phyloP scores from a whole-genome alignment of 2,888 invertebrate species.

The Eilema sororculum region DNA sequence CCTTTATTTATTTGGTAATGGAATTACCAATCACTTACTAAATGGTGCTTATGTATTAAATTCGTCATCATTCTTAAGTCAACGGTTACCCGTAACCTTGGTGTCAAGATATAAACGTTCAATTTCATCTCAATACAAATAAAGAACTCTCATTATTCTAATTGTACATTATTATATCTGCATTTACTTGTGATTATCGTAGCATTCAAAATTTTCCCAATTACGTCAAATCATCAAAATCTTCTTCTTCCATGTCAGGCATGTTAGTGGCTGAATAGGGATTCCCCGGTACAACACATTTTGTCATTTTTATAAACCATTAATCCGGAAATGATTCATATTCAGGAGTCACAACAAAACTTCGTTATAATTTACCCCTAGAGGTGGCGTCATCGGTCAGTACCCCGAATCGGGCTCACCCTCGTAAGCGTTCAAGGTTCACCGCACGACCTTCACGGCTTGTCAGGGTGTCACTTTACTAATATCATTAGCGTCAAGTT shows the following conservation, averaged over 20 bases:
- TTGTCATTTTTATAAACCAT: neutral
- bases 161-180: too few species aligned
- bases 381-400: conserved; percentile 46
- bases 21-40: too few species aligned
- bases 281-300: neutral
- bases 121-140: conserved; percentile 29
- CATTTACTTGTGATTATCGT: neutral
- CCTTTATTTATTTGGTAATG: too few species aligned
- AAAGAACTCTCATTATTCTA: too few species aligned
- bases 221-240: neutral
- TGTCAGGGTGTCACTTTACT: conserved; percentile 64
- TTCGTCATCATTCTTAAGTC: conserved; percentile 72
- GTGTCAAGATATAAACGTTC: conserved; percentile 53
- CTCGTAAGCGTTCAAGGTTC: conserved; percentile 62
- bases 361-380: conserved; percentile 14
- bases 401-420: conserved; percentile 51
- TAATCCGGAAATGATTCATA: neutral
- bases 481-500: conserved; percentile 63
- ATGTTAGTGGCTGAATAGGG: neutral
- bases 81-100: conserved; percentile 71
- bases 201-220: neutral
- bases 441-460: conserved; percentile 70
- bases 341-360: neutral
- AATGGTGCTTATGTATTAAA: neutral
- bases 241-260: neutral